Evolutionary conservation across 1,140 invertebrate species (phyloP).

Genomic region (Penaeus vannamei): DNA sequence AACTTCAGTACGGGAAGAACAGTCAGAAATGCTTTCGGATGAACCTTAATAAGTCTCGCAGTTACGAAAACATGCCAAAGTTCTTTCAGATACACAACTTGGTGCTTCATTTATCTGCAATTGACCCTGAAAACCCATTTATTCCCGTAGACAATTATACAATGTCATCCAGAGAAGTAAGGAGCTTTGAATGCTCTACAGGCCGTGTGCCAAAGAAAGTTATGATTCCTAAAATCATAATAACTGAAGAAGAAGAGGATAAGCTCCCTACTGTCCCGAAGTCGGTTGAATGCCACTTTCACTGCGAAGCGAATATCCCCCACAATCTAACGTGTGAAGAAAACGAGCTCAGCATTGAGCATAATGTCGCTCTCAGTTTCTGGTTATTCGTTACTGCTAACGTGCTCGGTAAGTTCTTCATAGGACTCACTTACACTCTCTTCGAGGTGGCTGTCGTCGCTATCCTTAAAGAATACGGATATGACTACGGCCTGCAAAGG

Average conservation of each 20-base stretch:
- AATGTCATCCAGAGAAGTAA: slow-evolving; percentile 37
- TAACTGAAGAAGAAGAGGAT: slow-evolving; percentile 26
- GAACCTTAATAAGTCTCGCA: slow-evolving; percentile 55
- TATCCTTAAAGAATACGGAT: slow-evolving; percentile 59
- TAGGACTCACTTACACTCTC: slow-evolving; percentile 64
- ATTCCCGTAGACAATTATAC: slow-evolving; percentile 42
- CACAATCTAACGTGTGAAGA: slow-evolving; percentile 54
- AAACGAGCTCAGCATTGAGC: slow-evolving; percentile 3
- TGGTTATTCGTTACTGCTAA: slow-evolving; percentile 64
- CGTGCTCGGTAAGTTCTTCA: slow-evolving; percentile 49
- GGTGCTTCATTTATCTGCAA: slow-evolving; percentile 1
- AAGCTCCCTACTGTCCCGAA: background rate
- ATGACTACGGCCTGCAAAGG: slow-evolving; percentile 66
- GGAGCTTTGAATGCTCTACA: slow-evolving; percentile 55
- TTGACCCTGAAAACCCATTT: background rate
- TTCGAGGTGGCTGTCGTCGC: slow-evolving; percentile 64
- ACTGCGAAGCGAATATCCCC: slow-evolving; percentile 53
- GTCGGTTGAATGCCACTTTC: slow-evolving; percentile 56
- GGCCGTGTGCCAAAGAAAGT: slow-evolving; percentile 48
- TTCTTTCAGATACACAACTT: slow-evolving; percentile 52
- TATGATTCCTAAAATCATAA: slow-evolving; percentile 40
- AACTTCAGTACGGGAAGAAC: slow-evolving; percentile 46
- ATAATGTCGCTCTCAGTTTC: slow-evolving; percentile 59
- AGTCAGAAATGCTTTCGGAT: slow-evolving; percentile 62
- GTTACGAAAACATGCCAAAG: slow-evolving; percentile 43